A percentile compares a stretch with the other conserved stretches of the same genome.
Evolutionary conservation across 2,888 invertebrate species (phyloP).

Genomic region (Drepana falcataria): DNA sequence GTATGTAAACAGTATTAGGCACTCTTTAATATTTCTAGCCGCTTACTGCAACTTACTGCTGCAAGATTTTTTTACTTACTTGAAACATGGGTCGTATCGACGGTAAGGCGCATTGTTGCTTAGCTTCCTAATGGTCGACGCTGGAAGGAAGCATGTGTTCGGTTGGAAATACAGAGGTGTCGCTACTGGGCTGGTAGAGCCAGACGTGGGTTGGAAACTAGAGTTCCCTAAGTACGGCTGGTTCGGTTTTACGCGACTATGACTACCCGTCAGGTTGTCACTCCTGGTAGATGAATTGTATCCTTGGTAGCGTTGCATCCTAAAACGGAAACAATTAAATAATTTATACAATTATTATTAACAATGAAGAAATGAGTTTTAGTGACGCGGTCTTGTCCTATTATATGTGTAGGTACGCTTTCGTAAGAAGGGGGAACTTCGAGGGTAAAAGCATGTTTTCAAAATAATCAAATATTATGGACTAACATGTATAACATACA

Average conservation of each 20-base stretch:
- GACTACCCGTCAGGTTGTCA: not conserved
- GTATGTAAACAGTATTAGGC: no score
- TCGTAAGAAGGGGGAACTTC: no score
- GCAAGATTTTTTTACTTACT: not conserved
- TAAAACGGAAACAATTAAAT: not conserved
- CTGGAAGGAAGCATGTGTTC: conserved; percentile 46
- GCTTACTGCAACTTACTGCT: no score
- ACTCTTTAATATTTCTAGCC: no score
- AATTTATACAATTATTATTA: no score
- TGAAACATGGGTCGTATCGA: conserved; percentile 8
- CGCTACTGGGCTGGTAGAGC: not conserved
- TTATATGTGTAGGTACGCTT: no score
- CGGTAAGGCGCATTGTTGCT: conserved; percentile 26
- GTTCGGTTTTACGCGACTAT: not conserved
- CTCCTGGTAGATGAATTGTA: not conserved
- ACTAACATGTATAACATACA: no score
- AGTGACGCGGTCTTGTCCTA: no score
- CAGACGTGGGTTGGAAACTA: not conserved
- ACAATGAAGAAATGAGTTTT: no score
- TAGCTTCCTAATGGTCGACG: conserved; percentile 35
- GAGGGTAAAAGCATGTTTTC: no score
- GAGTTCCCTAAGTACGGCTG: not conserved
- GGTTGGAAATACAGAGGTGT: conserved; percentile 26
- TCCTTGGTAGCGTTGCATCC: not conserved
- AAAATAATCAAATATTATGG: no score